phyloP scores from a whole-genome alignment of 1,140 invertebrate genomes.

The Drosophila subobscura region DNA sequence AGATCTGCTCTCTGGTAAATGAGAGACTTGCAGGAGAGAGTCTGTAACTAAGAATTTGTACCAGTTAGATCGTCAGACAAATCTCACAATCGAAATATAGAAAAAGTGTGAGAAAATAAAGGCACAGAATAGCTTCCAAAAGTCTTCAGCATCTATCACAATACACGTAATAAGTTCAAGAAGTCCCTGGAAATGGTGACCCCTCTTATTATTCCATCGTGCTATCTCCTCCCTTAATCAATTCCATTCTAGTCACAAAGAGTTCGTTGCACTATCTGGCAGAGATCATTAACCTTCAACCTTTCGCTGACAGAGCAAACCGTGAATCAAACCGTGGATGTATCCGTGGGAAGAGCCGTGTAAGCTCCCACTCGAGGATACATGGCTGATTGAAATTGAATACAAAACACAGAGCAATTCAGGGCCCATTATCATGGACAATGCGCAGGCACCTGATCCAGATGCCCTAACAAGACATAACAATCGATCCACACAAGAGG shows the following conservation, averaged over 20 bases:
- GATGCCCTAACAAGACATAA: slow-evolving; percentile 60
- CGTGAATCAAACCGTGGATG: too few relatives aligned
- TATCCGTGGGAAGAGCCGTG: slow-evolving; percentile 59
- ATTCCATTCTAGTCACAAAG: slow-evolving; percentile 9
- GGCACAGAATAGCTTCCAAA: too few relatives aligned
- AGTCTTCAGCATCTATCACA: too few relatives aligned
- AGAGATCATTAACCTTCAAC: slow-evolving; percentile 66
- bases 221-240: not conserved
- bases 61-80: too few relatives aligned
- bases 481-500: slow-evolving; percentile 58
- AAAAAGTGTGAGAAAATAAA: too few relatives aligned
- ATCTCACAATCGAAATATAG: too few relatives aligned
- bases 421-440: slow-evolving; percentile 46
- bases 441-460: slow-evolving; percentile 54
- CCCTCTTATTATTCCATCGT: too few relatives aligned
- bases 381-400: slow-evolving; percentile 73
- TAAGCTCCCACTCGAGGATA: slow-evolving; percentile 69
- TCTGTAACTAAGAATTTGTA: too few relatives aligned
- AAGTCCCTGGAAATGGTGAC: too few relatives aligned
- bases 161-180: too few relatives aligned
- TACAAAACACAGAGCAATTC: slow-evolving; percentile 53
- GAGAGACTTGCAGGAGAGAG: too few relatives aligned
- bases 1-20: too few relatives aligned
- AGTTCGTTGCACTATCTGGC: slow-evolving; percentile 48
- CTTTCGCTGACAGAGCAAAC: slow-evolving; percentile 11